Base-by-base conservation (phyloP, 2,888 invertebrate genomes). In the Drosophila lacicola region DNA sequence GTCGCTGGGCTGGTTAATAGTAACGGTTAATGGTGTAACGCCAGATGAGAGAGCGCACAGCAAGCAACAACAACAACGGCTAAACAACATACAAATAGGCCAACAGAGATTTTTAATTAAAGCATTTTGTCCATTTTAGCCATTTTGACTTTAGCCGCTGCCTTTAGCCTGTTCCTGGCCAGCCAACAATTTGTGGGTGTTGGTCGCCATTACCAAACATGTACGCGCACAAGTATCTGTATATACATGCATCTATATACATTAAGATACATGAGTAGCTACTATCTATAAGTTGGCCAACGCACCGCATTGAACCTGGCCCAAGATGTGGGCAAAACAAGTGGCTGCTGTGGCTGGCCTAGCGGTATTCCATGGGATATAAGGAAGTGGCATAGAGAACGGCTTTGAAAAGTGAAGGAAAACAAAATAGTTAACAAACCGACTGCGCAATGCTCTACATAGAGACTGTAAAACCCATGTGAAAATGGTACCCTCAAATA, bases 31-130 rank as follows among this genome's bases (percentile, higher is more conserved):
- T 77, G 78, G 78, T 74, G 80, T 80, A 80, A 80, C 72, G 72
- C 80, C 74, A 80, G 78, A 68, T 80, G 71, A 56, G 39, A 55
- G 56, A 47, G 44, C 29, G 29, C 41, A 41, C 39, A 53, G 25
- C 45, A 41, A 41, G 11, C 42, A 51, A 14, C 17, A 39, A 41
- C 56, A 46, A 33, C 50, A 45, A 51, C 58, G 47, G 45, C 68
- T 63, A 65, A 74, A 42, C 66, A 69, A 45, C 58, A 50, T 46
- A 61, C 78, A 84, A 82, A 83, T 85, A 83, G 88, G 88, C 83
- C 80, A 85, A 88, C 80, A 74, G 67, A 71, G 71, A 78, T 83
- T 85, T 85, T 85, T 85, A 88, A 85, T 85, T 85, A 85, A 85
- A 85, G 87, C 85, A 86, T 83, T 88, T 88, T 84, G 77, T 77